phyloP scores from a whole-genome alignment of 2,797 vertebrate species.

The Falco cherrug region DNA sequence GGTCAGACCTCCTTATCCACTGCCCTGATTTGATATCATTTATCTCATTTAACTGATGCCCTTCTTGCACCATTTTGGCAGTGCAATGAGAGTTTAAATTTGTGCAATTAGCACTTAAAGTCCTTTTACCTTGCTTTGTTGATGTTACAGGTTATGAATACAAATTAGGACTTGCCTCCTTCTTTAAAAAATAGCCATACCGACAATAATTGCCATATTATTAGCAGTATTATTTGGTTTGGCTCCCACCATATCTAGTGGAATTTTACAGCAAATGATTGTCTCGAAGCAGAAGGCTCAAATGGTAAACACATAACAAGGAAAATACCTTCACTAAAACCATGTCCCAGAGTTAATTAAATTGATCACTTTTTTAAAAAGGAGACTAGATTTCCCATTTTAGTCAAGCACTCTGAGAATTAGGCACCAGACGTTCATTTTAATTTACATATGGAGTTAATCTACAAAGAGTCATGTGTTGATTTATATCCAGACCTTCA shows the following conservation, averaged over 20 bases:
- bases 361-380: slow-evolving; percentile 33
- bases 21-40: background rate
- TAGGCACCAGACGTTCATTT: slow-evolving; percentile 39
- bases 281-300: slow-evolving; percentile 17
- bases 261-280: slow-evolving; percentile 30
- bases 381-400: background rate
- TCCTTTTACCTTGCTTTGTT: background rate
- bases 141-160: background rate
- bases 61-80: background rate
- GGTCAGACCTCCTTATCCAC: background rate
- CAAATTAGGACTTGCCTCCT: background rate
- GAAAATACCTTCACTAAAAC: background rate
- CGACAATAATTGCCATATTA: slow-evolving; percentile 29
- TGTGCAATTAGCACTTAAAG: background rate
- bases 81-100: background rate
- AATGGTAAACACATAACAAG: background rate
- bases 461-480: slow-evolving; percentile 45
- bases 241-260: background rate
- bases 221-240: background rate
- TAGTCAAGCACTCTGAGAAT: background rate
- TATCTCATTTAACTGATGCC: background rate
- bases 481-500: slow-evolving; percentile 64
- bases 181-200: background rate
- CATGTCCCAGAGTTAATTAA: slow-evolving; percentile 22
- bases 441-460: slow-evolving; percentile 63